Percentiles rank a stretch among this genome's conserved stretches.
phyloP scores from a whole-genome alignment of 2,797 vertebrate species.

The Nothura maculosa region DNA sequence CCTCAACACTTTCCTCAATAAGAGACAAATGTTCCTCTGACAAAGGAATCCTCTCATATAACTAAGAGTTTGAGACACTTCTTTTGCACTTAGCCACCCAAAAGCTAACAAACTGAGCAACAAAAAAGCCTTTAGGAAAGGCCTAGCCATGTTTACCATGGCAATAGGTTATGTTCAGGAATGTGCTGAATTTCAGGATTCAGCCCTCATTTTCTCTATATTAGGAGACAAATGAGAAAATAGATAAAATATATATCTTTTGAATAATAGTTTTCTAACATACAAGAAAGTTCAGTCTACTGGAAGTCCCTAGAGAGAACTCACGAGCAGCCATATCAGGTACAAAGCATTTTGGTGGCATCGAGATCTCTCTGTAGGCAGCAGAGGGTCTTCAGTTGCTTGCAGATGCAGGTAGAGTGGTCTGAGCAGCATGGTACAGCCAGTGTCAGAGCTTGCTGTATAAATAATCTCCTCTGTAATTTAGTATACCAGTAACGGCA shows the following conservation, averaged over 20 bases:
- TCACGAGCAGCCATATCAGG: neutral
- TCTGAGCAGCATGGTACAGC: neutral
- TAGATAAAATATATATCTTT: neutral
- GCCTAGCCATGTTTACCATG: neutral
- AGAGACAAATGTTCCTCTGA: constrained; percentile 17
- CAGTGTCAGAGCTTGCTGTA: accelerated
- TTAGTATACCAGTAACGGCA: neutral
- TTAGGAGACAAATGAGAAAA: constrained; percentile 5
- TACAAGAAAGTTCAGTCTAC: neutral
- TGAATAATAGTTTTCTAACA: neutral
- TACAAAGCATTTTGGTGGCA: neutral
- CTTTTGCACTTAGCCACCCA: neutral
- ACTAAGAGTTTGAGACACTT: neutral
- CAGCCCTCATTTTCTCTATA: constrained; percentile 15
- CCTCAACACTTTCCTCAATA: neutral
- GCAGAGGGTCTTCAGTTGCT: neutral
- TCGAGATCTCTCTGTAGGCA: neutral
- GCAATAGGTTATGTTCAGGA: neutral
- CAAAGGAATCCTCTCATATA: neutral
- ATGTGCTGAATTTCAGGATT: constrained; percentile 15
- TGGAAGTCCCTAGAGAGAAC: neutral
- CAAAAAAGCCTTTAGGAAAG: constrained; percentile 1
- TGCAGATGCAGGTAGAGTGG: neutral
- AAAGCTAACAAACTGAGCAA: constrained; percentile 28
- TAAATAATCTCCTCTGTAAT: neutral